phyloP scores from a whole-genome alignment of 2,888 invertebrate species.

The Brachypterus glaber region DNA sequence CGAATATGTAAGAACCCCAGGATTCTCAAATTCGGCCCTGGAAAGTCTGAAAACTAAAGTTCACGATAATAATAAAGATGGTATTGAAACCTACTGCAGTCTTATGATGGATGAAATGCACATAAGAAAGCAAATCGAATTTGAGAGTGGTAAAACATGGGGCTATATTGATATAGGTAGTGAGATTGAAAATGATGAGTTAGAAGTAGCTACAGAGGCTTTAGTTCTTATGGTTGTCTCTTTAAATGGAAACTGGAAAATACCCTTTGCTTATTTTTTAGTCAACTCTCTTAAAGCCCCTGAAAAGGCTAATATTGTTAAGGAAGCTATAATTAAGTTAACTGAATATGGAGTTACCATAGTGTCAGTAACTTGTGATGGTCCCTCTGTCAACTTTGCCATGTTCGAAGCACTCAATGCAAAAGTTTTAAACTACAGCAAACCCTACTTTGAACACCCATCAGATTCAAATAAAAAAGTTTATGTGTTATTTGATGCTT shows the following conservation, averaged over 20 bases:
- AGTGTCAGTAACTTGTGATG: conserved; percentile 15
- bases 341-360: conserved; percentile 6
- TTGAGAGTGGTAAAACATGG: not conserved
- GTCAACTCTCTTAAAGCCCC: conserved; percentile 7
- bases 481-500: conserved; percentile 1
- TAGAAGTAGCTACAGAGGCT: not conserved
- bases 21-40: not conserved
- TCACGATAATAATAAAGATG: not conserved
- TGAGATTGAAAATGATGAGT: not conserved
- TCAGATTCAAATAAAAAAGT: not conserved
- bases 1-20: not conserved
- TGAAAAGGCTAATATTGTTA: conserved; percentile 17
- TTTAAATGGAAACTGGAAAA: conserved; percentile 10
- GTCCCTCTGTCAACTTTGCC: conserved; percentile 8
- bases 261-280: conserved; percentile 15
- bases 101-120: not conserved
- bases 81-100: not conserved
- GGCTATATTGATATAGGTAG: not conserved
- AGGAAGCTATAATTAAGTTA: conserved; percentile 8
- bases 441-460: not conserved
- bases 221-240: conserved; percentile 7
- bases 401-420: conserved; percentile 3
- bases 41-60: not conserved
- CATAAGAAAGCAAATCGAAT: not conserved
- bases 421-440: not conserved